These are phyloP conservation scores for Lottia gigantea DNA, from an alignment of 2,888 invertebrate species.

Conservation along the genomic window DNA sequence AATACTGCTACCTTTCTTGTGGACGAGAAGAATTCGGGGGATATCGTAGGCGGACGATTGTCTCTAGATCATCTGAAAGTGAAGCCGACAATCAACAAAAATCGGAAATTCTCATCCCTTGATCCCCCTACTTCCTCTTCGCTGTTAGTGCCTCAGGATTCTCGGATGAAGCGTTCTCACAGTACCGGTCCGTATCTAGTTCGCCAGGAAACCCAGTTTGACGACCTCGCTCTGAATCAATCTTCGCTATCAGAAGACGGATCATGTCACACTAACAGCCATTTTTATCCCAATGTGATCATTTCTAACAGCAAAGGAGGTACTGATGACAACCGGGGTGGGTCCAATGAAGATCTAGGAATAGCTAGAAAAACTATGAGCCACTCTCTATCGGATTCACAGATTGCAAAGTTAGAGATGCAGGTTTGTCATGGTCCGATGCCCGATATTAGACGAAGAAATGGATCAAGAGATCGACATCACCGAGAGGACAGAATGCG, in stretches of 20 bases:
- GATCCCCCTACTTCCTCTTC: not conserved
- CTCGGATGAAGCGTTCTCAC: slow-evolving; percentile 21
- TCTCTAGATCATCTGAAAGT: slow-evolving; percentile 19
- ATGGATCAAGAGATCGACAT: not conserved
- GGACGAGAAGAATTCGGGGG: slow-evolving; percentile 29
- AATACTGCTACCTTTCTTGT: slow-evolving; percentile 31
- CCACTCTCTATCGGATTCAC: no score
- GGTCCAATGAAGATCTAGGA: no score
- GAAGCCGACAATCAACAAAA: not conserved
- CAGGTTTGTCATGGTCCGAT: no score
- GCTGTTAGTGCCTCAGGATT: not conserved
- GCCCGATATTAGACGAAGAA: not conserved
- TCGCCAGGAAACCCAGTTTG: slow-evolving; percentile 13
- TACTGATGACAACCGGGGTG: no score
- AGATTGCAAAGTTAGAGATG: no score
- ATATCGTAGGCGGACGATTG: slow-evolving; percentile 29
- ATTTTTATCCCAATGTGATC: slow-evolving; percentile 25
- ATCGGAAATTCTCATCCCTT: not conserved
- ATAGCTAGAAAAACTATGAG: no score
- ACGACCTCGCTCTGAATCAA: slow-evolving; percentile 12
- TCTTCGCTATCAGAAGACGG: not conserved
- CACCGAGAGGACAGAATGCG: not conserved
- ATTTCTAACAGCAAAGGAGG: not conserved
- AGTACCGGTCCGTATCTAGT: slow-evolving; percentile 20
- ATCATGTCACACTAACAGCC: not conserved